Evolutionary conservation across 2,797 vertebrate species (phyloP).

Genomic region (Phataginus tetradactyla): DNA sequence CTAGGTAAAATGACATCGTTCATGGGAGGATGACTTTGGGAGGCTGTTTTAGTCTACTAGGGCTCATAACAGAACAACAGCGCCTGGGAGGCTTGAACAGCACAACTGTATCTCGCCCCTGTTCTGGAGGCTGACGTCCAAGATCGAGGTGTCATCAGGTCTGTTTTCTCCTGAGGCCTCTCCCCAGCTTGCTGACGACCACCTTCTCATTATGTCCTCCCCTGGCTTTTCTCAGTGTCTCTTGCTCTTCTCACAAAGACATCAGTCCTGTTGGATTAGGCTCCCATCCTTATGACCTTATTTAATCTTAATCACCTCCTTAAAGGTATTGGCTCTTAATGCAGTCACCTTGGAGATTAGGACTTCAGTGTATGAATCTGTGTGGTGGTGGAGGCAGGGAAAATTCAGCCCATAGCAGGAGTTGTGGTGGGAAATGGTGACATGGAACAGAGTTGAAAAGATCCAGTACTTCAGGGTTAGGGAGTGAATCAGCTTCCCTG

Average conservation of each 20-base stretch:
- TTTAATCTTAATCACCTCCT: background rate
- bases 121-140: background rate
- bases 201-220: background rate
- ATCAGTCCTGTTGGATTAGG: background rate
- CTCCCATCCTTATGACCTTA: background rate
- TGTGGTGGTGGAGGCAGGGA: background rate
- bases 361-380: background rate
- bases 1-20: background rate
- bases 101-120: background rate
- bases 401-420: rapidly evolving
- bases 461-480: background rate
- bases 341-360: rapidly evolving
- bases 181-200: too few species aligned
- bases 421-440: background rate
- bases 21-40: background rate
- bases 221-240: background rate
- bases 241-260: background rate
- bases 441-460: background rate
- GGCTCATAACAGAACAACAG: background rate
- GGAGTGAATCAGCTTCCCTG: background rate
- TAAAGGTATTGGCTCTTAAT: background rate
- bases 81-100: background rate
- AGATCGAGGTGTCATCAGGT: background rate
- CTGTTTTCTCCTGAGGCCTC: background rate
- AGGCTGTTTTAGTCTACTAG: background rate